Base-by-base conservation (phyloP, 1,140 invertebrate species). In the Drosophila lini region DNA sequence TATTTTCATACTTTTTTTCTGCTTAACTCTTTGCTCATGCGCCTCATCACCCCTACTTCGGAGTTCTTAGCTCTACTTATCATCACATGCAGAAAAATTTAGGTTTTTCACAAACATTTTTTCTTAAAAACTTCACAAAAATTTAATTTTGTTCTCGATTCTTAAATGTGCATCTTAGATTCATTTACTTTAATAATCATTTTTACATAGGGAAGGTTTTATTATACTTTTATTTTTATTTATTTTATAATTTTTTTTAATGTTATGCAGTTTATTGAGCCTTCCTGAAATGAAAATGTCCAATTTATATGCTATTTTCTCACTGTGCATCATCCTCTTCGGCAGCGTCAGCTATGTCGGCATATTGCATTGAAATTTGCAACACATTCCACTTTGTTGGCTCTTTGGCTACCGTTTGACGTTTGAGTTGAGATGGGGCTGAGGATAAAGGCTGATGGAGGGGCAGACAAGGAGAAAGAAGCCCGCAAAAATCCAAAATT, bases 361-460 rank as follows among this genome's bases (percentile, higher is more conserved):
- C 83, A 79, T 79, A 88, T 88, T 86, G 82, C 83, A 85, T 88
- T 85, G 79, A 76, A 86, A 86, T 82, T 86, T 86, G 75, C 82
- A 82, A 85, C 82, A 88, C 82, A 85, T 88, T 85, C 71, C 70
- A 71, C 56, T 81, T 83, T 84, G 81, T 86, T 81, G 69, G 63
- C 63, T 85, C 79, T 82, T 68, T 69, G 75, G 82, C 82, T 88
- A 85, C 82, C 82, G 83, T 85, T 85, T 85, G 83, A 76, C 79
- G 82, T 88, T 88, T 82, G 50, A 52, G 34, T 52, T 61, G 79
- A 45, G 62, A 60, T 44, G 45, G 48, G 50, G 64, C 4, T 71
- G 52, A n/a, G 31, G 36, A 36, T 36, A 41, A 60, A 40, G 63
- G 19, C 15, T 19, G 16, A 16, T 57, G 67, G 3, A 53, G 28